A percentile compares a stretch with the other conserved stretches of the same genome.
Conservation (phyloP, 2,113 vertebrate genomes). For the Spilogale gracilis region DNA sequence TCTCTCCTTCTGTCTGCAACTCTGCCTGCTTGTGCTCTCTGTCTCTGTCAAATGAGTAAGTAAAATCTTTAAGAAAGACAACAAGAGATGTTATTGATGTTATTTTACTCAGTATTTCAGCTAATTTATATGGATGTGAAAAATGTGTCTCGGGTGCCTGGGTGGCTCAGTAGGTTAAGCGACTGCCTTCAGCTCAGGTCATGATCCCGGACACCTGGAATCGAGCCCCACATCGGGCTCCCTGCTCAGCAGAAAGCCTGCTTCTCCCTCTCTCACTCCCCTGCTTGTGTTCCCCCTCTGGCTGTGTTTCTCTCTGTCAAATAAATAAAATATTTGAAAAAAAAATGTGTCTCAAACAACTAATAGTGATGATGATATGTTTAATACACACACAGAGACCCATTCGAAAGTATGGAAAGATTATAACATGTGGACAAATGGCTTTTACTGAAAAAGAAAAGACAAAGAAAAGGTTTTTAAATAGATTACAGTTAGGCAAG, state of each 20-base stretch:
- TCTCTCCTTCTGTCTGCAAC: too few relatives aligned
- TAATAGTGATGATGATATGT: background rate
- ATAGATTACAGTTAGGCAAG: background rate
- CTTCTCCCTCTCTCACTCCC: too few relatives aligned
- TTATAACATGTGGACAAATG: background rate
- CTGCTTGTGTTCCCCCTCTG: too few relatives aligned
- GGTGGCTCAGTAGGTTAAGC: too few relatives aligned
- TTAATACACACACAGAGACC: background rate
- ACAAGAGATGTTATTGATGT: background rate
- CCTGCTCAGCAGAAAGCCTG: too few relatives aligned
- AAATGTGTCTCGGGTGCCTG: background rate
- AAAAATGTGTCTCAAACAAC: background rate
- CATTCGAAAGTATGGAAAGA: background rate
- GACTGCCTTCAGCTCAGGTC: too few relatives aligned
- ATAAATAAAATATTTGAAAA: too few relatives aligned
- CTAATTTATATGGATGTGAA: background rate
- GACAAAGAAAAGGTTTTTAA: background rate
- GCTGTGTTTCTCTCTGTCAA: too few relatives aligned
- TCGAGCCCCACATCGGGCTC: too few relatives aligned
- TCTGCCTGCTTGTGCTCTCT: too few relatives aligned
- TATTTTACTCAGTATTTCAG: slow-evolving; percentile 22
- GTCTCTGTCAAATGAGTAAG: too few relatives aligned
- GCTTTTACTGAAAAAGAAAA: background rate
- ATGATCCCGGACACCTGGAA: too few relatives aligned
- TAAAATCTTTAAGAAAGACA: background rate